Conservation (phyloP, 2,888 invertebrate species). For the Frankliniella fusca region DNA sequence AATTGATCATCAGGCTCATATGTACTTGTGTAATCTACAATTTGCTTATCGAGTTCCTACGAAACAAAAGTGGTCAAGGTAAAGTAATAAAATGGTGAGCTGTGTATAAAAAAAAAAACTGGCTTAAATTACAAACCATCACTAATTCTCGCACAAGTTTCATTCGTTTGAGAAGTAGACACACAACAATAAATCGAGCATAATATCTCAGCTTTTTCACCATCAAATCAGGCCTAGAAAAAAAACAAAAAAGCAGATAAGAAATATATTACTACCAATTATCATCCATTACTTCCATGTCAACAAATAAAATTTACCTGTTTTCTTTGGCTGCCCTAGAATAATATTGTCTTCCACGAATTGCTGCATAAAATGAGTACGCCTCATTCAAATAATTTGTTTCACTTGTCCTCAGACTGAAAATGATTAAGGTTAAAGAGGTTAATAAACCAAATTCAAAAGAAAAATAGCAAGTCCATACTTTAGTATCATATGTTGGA, state of each 20-base stretch:
- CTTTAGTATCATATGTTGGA: constrained; percentile 40
- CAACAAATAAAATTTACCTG: constrained; percentile 51
- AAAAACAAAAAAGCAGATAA: background rate
- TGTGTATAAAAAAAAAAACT: background rate
- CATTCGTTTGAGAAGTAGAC: constrained; percentile 87
- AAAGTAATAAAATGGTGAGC: background rate
- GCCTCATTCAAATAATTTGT: constrained; percentile 94
- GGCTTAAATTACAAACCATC: constrained; percentile 49
- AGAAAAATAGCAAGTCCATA: background rate
- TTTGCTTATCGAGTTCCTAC: constrained; percentile 85
- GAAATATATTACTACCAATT: background rate
- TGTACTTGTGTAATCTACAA: constrained; percentile 89
- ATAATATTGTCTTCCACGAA: constrained; percentile 88
- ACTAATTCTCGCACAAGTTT: constrained; percentile 88
- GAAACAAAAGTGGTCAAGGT: constrained; percentile 24
- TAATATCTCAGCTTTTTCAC: constrained; percentile 94
- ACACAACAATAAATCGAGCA: constrained; percentile 93
- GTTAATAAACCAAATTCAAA: constrained; percentile 33
- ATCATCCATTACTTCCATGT: background rate
- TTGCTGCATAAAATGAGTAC: constrained; percentile 93
- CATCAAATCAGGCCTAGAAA: constrained; percentile 76
- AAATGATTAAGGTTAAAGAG: constrained; percentile 42
- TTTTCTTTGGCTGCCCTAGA: constrained; percentile 90
- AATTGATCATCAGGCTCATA: constrained; percentile 96
- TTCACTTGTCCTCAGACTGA: constrained; percentile 89